Evolutionary conservation across 2,113 vertebrate genomes (phyloP).

Genomic region (Nymphicus hollandicus): DNA sequence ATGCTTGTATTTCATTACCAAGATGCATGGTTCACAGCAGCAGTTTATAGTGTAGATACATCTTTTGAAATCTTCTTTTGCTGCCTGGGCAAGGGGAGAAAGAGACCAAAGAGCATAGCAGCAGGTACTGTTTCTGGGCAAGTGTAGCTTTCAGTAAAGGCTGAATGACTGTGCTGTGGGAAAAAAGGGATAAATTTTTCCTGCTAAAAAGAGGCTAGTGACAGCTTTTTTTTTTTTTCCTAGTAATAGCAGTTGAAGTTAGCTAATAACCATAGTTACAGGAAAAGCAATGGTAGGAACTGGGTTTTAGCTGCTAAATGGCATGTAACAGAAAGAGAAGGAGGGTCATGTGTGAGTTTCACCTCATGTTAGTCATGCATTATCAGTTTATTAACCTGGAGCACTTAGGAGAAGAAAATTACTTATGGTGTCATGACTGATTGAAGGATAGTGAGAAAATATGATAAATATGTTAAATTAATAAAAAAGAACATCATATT

Average conservation of each 20-base stretch:
- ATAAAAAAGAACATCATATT: background rate
- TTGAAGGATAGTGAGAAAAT: background rate
- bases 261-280: background rate
- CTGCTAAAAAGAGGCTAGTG: background rate
- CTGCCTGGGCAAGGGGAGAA: background rate
- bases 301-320: background rate
- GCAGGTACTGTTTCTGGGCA: background rate
- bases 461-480: background rate
- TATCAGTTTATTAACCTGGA: background rate
- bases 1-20: background rate
- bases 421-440: background rate
- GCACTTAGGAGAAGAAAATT: background rate
- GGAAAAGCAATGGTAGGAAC: background rate
- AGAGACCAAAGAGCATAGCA: background rate
- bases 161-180: background rate
- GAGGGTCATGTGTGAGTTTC: background rate
- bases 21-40: background rate
- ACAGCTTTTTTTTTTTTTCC: background rate
- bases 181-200: background rate
- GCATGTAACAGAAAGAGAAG: background rate
- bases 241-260: background rate
- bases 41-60: background rate
- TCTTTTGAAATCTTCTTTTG: background rate
- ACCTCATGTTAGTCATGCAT: background rate
- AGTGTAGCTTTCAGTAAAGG: background rate